phyloP scores from a whole-genome alignment of 1,140 invertebrate species.

The Drosophila parvula region DNA sequence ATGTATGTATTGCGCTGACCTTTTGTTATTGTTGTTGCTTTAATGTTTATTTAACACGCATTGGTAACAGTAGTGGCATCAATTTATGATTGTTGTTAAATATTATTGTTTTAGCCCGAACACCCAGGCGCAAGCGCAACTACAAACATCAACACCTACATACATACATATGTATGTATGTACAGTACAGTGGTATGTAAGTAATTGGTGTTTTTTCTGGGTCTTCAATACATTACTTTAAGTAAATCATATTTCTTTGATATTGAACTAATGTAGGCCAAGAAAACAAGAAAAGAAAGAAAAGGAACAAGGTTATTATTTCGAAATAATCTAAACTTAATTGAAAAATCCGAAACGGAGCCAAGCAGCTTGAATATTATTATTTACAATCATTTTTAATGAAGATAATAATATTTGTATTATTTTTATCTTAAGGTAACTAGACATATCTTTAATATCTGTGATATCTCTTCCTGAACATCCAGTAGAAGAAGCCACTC shows the following conservation, averaged over 20 bases:
- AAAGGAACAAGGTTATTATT: neutral
- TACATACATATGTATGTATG: too few relatives aligned
- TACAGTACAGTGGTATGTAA: too few relatives aligned
- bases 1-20: slow-evolving; percentile 51
- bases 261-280: neutral
- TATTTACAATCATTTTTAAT: neutral
- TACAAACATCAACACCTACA: neutral
- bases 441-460: too few relatives aligned
- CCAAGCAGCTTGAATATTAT: neutral
- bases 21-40: slow-evolving; percentile 34
- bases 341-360: too few relatives aligned
- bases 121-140: slow-evolving; percentile 42
- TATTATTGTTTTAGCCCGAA: slow-evolving; percentile 25
- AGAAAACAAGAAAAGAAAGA: neutral
- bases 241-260: neutral
- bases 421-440: too few relatives aligned
- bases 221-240: neutral
- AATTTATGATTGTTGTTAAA: slow-evolving; percentile 14
- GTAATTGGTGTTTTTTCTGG: neutral
- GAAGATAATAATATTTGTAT: too few relatives aligned
- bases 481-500: too few relatives aligned
- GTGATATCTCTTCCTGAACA: too few relatives aligned
- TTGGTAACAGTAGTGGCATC: slow-evolving; percentile 52
- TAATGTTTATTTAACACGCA: slow-evolving; percentile 80
- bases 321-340: too few relatives aligned